Base-by-base conservation (phyloP, 1,140 invertebrate genomes). In the Dendrolimus kikuchii region DNA sequence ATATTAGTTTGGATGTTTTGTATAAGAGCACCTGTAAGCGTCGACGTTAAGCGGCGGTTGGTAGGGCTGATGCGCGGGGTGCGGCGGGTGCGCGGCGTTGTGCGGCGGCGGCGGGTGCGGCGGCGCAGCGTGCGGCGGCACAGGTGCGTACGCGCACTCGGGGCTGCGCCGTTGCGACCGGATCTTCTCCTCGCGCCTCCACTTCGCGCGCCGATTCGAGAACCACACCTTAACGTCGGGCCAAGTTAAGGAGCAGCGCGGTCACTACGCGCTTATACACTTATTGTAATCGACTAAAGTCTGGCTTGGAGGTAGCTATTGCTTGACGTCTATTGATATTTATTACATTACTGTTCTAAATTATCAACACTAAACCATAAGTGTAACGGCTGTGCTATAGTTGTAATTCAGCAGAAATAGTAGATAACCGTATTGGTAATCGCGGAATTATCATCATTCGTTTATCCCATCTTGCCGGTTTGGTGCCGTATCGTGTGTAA, bases 161-260 rank as follows among this genome's bases (percentile, higher is more conserved):
- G 89, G 92, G 60, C 89, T 90, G 55, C 94, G 90, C 51, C 95
- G 88, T 88, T 98, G 96, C 78, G 94, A 96, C 47, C 97, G 91
- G 62, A 99, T 90, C 89, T 99, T 99, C 86, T 99, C 98, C 87
- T 99, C 98, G 43, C 98, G 91, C 61, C 98, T 91, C 97, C 97
- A 99, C 91, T 99, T 99, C 53, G 98, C 98, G 58, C 98, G 91
- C 53, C 98, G 92, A 89, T 99, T 99, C 57, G 96, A 98, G 90
- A 99, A 99, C 98, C 98, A 99, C 49, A 99, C 97, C 95, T 98
- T 85, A 72, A 80, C 60, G 77, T 82, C 77, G 79, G 77, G 66
- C 76, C 61, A 70, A 62, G 75, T 82, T 82, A 82, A 82, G 66
- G 72, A 53, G 56, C 67, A 59, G 69, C 71, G 71, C 71, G 70